A percentile compares a stretch with the other conserved stretches of the same genome.
phyloP scores from a whole-genome alignment of 2,113 vertebrate species.

The Nicator chloris region DNA sequence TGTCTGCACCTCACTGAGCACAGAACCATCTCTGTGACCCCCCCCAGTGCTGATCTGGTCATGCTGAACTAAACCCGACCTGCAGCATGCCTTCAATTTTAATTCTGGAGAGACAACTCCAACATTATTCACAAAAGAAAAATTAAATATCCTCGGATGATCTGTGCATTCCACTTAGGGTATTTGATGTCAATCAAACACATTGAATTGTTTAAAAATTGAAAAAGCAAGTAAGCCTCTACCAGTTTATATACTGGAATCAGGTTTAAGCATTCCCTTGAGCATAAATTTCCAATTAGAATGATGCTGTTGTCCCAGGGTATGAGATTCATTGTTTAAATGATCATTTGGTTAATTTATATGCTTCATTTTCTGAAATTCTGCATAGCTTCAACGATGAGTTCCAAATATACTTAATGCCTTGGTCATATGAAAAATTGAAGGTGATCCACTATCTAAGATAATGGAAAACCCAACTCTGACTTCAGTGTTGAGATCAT shows the following conservation, averaged over 20 bases:
- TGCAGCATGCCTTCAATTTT: not conserved
- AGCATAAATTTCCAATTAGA: not conserved
- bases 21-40: not conserved
- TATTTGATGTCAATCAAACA: not conserved
- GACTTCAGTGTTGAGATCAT: not conserved
- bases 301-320: not conserved
- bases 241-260: not conserved
- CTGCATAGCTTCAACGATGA: not conserved
- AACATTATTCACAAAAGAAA: not conserved
- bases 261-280: not conserved
- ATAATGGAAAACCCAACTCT: not conserved
- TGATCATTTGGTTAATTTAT: not conserved
- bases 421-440: not conserved
- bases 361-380: not conserved
- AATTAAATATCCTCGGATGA: not conserved
- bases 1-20: not conserved
- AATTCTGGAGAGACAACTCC: not conserved
- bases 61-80: not conserved
- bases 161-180: not conserved
- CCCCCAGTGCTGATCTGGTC: not conserved
- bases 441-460: not conserved
- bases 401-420: not conserved
- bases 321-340: not conserved
- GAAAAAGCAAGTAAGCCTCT: not conserved
- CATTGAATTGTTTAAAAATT: not conserved